Percentiles rank a stretch among this genome's conserved stretches.
These are phyloP conservation scores for Pseudochirops corinnae DNA, from an alignment of 2,797 vertebrate genomes.

Conservation along the genomic window DNA sequence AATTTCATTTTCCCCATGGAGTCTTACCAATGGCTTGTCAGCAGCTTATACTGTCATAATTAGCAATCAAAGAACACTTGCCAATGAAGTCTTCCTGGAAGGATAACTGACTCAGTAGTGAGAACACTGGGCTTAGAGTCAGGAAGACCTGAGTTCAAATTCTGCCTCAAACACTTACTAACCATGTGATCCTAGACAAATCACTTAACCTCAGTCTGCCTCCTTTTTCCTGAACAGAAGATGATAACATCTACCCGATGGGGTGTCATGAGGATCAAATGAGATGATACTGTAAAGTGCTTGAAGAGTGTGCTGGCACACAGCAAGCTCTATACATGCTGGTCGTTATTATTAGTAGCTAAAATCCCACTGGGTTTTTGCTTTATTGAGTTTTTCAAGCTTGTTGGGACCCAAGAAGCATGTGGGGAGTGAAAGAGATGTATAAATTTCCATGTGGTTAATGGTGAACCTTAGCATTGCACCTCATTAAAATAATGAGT, in stretches of 20 bases:
- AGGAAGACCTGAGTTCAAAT: background rate
- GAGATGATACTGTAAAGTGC: background rate
- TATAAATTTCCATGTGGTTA: constrained; percentile 39
- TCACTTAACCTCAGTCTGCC: background rate
- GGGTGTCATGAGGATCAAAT: background rate
- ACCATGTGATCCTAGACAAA: background rate
- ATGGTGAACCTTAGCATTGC: background rate
- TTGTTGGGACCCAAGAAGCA: constrained; percentile 20
- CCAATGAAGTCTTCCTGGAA: background rate
- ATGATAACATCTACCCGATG: background rate
- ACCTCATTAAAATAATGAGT: background rate
- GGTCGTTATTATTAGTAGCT: background rate
- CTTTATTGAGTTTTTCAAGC: background rate
- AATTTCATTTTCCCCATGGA: background rate
- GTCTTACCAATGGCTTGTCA: constrained; percentile 34
- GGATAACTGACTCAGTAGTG: background rate
- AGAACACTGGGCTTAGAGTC: background rate
- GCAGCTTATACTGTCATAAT: constrained; percentile 1
- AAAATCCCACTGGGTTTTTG: background rate
- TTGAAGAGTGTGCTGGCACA: background rate
- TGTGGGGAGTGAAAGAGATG: background rate
- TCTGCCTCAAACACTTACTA: background rate
- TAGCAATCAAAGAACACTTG: background rate
- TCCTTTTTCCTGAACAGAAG: background rate
- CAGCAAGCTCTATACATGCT: background rate